Evolutionary conservation across 2,888 invertebrate genomes (phyloP), one percentile per base, ranked within the genome.

Genomic region (Meiosimyza decipiens): DNA sequence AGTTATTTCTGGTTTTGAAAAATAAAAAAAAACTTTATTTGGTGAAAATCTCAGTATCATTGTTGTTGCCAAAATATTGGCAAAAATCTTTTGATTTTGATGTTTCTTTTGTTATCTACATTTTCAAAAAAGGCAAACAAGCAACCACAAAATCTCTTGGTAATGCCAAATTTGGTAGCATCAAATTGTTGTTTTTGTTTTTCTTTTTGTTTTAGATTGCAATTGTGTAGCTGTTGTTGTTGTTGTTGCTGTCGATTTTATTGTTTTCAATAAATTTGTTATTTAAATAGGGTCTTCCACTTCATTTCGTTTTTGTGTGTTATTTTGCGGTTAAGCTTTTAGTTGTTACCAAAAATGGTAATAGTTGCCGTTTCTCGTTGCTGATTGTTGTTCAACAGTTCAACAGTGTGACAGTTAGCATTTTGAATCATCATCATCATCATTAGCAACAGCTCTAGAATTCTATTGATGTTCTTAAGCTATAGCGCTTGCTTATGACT

Each of bases 291-390:
- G 63, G 18, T 50, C 49, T 47, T 50, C 12, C 18, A 18, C 50
- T 18, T 49, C 18, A 63, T 47, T 63, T 18, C 49, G 33, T 63
- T 50, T 63, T 40, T 6, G 28, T 40, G 40, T 40, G 1, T 16
- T 50, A 49, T 15, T 28, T 63, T 12, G 63, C 16, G 49, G 63
- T 63, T 47, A 63, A 12, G 63, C 49, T 33, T 18, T 18, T 50
- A 49, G 63, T 49, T 63, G 50, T 63, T 63, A 13, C 63, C 63
- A 50, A 49, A 63, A 63, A 63, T 63, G 63, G 63, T 16, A 63
- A 49, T 6, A 63, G 40, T 47, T 63, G 63, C 9, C 16, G 4
- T 12, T 57, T 57, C 18, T 6, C 12, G 22, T 12, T 28, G 57
- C 18, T 57, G 57, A 28, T 28, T 57, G 28, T 18, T 57, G 57